Evolutionary conservation across 2,797 vertebrate genomes (phyloP), one percentile per base, ranked within the genome.

Genomic region (Fistularia tabacaria): DNA sequence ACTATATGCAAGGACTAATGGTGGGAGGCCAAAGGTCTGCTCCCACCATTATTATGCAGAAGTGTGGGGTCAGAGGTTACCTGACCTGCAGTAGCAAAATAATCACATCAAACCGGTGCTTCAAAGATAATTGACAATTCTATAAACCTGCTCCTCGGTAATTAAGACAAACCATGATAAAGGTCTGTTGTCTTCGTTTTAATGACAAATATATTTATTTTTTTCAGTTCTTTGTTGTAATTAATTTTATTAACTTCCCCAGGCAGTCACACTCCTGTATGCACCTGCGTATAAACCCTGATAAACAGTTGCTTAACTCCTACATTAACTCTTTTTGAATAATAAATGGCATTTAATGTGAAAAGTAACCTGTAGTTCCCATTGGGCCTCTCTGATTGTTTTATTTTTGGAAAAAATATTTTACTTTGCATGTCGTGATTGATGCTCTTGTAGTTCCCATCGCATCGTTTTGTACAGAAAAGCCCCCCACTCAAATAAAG

Each of bases 101-200:
- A 57, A 87, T 79, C 68, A 76, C 70, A 83, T 84, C 69, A 82
- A 79, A 84, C 72, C 64, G 51, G 74, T 76, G 71, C 70, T 83
- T 64, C 48, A 81, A 82, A 82, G 67, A 59, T 76, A 63, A 77
- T 69, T 73, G 79, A 79, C 65, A 72, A 54, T 71, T 76, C 62
- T 59, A 86, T 80, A 80, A 81, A 76, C 49, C 62, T 15, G 61
- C 73, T 87, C 72, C 77, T 79, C 75, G 75, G 70, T 80, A 85
- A 86, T 89, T 85, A 88, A 72, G 68, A 68, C 36, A 49, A 71
- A 52, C 54, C 60, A 67, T 76, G 53, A 80, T 83, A 66, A 77
- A 46, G 64, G 54, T 62, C 61, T 76, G 70, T 69, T 72, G 52
- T 74, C 25, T 66, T 36, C 58, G 15, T 57, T 69, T 81, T 76